These are phyloP conservation scores for Hermatobates lingyangjiaoensis DNA, from an alignment of 1,140 invertebrate genomes.

Conservation along the genomic window DNA sequence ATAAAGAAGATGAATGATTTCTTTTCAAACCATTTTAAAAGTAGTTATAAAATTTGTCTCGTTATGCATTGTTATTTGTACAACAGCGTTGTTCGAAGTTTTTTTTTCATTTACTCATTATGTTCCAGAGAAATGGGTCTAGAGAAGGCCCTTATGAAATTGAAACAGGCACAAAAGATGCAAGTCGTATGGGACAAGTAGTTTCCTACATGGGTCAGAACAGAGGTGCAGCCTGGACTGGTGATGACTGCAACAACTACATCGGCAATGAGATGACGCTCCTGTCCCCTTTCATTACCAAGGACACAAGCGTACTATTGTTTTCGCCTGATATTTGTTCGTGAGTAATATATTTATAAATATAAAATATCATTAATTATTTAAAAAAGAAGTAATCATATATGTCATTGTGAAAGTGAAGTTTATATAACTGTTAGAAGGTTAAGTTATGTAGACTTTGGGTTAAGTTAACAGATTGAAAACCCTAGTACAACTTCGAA, in stretches of 20 bases:
- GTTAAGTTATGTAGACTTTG: too few relatives aligned
- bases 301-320: background rate
- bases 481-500: too few relatives aligned
- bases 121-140: slow-evolving; percentile 3
- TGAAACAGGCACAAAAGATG: background rate
- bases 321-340: slow-evolving; percentile 3
- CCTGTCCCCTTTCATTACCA: slow-evolving; percentile 1
- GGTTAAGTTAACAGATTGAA: too few relatives aligned
- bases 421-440: too few relatives aligned
- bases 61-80: too few relatives aligned
- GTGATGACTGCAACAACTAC: background rate
- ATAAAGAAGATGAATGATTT: too few relatives aligned
- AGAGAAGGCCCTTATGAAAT: background rate
- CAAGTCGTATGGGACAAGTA: background rate
- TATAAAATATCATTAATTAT: too few relatives aligned
- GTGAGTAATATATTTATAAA: background rate
- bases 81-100: too few relatives aligned
- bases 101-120: background rate
- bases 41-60: too few relatives aligned
- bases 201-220: background rate
- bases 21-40: too few relatives aligned
- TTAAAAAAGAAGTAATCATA: too few relatives aligned
- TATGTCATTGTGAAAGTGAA: too few relatives aligned
- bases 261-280: slow-evolving; percentile 1
- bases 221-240: background rate